A percentile compares a stretch with the other conserved stretches of the same genome.
These are phyloP conservation scores for Cybosia mesomella DNA, from an alignment of 2,888 invertebrate species.

Conservation along the genomic window DNA sequence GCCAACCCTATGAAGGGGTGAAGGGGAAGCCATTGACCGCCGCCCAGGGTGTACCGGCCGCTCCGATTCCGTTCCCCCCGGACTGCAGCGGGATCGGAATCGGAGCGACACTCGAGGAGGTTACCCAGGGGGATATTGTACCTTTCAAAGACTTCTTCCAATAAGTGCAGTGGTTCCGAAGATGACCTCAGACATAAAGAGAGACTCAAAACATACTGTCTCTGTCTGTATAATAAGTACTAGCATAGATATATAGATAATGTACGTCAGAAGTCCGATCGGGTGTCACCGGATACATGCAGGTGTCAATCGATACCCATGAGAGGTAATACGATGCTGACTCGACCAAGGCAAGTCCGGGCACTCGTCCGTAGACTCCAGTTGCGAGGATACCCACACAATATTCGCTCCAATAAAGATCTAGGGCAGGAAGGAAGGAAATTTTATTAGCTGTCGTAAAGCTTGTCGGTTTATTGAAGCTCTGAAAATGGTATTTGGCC, in stretches of 20 bases:
- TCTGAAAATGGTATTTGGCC: neutral
- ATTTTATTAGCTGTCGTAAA: slow-evolving; percentile 15
- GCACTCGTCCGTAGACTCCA: slow-evolving; percentile 66
- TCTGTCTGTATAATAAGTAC: neutral
- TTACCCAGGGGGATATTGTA: too few relatives aligned
- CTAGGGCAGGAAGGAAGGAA: slow-evolving; percentile 15
- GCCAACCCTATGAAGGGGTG: too few relatives aligned
- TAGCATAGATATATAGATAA: slow-evolving; percentile 19
- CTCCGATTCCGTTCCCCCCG: too few relatives aligned
- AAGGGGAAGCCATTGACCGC: too few relatives aligned
- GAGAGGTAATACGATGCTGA: slow-evolving; percentile 73
- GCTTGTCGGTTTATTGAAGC: neutral
- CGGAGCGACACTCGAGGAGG: too few relatives aligned
- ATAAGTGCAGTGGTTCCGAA: too few relatives aligned
- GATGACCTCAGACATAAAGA: too few relatives aligned
- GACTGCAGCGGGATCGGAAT: too few relatives aligned
- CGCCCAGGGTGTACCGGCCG: too few relatives aligned
- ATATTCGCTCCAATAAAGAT: slow-evolving; percentile 21
- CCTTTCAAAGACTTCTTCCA: too few relatives aligned
- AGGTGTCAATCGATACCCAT: slow-evolving; percentile 75
- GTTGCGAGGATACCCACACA: slow-evolving; percentile 25
- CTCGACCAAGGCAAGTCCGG: slow-evolving; percentile 60
- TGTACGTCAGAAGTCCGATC: slow-evolving; percentile 47
- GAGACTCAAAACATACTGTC: too few relatives aligned
- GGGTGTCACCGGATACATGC: slow-evolving; percentile 66